Evolutionary conservation across 2,113 vertebrate genomes (phyloP), one percentile per base, ranked within the genome.

Genomic region (Poeciliopsis occidentalis): DNA sequence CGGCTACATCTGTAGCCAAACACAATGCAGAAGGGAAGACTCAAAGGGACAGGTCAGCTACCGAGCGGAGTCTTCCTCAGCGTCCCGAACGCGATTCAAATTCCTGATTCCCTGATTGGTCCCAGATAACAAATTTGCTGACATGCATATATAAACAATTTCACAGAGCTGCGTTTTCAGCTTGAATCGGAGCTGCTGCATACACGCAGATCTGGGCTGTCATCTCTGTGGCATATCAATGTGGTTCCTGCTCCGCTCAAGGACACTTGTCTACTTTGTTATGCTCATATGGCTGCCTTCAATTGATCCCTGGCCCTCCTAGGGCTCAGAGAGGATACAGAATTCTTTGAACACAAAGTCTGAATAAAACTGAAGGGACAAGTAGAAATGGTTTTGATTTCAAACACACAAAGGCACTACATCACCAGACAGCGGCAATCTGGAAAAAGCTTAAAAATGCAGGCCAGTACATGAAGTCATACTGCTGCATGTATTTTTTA

Each of bases 241-340:
- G 70, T 27, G 3, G 37, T 79, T 83, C 79, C 69, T 81, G 79
- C 71, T 84, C 73, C 29, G 80, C 77, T 89, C 89, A 89, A 89
- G 89, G 87, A 90, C 86, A 85, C 83, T 77, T 31, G 69, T 79
- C 75, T 84, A 75, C 72, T 89, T 87, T 76, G 72, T 87, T 76
- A 81, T 75, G 67, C 67, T 83, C 78, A 64, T 73, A 76, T 60
- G 77, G 70, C 64, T 70, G 31, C 51, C 67, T 74, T 83, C 65
- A 64, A 83, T 89, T 74, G 74, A 87, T 88, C 79, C 61, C 31
- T 64, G 73, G 54, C 60, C 67, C 72, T 82, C 12, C 75, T 74
- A 61, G 34, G 67, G 69, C 31, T 63, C 0, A 29, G 39, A 37
- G 0, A 77, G 3, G 41, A 26, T 30, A 39, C 29, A 71, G 31